A percentile compares a stretch with the other conserved stretches of the same genome.
These are phyloP conservation scores for Alloscopus bannaensis DNA, from an alignment of 2,888 invertebrate genomes.

Conservation along the genomic window DNA sequence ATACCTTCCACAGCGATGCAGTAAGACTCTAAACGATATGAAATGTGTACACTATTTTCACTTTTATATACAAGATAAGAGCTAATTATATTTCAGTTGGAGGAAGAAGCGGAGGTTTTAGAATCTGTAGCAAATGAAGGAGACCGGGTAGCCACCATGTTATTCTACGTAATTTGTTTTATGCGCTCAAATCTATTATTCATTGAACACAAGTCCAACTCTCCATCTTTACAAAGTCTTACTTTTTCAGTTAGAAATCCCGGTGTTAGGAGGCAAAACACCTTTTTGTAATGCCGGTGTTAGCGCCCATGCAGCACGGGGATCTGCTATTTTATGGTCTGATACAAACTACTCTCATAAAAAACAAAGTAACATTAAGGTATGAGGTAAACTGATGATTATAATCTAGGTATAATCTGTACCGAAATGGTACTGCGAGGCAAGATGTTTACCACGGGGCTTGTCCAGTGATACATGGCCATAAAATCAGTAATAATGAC, in stretches of 20 bases:
- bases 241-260: slow-evolving; percentile 28
- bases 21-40: no score
- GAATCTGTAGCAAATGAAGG: no score
- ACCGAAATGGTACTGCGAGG: slow-evolving; percentile 25
- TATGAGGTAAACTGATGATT: no score
- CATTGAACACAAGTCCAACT: no score
- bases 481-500: slow-evolving; percentile 36
- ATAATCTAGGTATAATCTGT: slow-evolving; percentile 31
- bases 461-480: slow-evolving; percentile 44
- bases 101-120: neutral
- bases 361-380: no score
- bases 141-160: slow-evolving; percentile 23
- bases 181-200: neutral
- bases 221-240: no score
- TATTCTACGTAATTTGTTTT: slow-evolving; percentile 6
- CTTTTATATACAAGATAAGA: no score
- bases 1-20: neutral
- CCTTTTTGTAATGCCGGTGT: slow-evolving; percentile 19
- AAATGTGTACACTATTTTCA: no score
- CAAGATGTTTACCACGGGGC: slow-evolving; percentile 20
- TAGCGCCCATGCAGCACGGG: neutral
- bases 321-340: slow-evolving; percentile 43
- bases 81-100: neutral
- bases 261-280: slow-evolving; percentile 8
- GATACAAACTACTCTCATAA: neutral